phyloP scores from a whole-genome alignment of 2,888 invertebrate species.

The Caenorhabditis sp. region DNA sequence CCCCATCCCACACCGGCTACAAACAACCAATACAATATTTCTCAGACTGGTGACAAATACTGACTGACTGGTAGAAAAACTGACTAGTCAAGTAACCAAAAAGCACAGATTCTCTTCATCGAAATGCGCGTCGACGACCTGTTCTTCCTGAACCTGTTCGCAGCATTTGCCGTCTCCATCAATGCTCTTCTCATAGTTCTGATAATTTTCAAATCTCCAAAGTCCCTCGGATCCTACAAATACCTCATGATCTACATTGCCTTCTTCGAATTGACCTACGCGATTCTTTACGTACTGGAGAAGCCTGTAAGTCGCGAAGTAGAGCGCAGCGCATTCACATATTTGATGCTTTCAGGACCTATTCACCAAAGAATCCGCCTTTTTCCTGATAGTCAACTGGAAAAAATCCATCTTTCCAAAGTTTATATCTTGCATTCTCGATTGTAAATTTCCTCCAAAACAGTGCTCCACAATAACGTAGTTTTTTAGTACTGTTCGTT shows the following conservation, averaged over 20 bases:
- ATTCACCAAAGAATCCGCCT: constrained; percentile 26
- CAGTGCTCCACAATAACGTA: background rate
- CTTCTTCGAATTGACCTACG: constrained; percentile 39
- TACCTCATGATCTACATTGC: constrained; percentile 48
- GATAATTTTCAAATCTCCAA: constrained; percentile 40
- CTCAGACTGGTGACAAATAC: too few relatives aligned
- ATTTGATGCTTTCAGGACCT: constrained; percentile 14
- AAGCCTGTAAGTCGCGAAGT: constrained; percentile 35
- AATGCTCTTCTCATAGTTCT: constrained; percentile 29
- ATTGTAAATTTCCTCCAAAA: constrained; percentile 13
- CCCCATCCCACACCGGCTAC: too few relatives aligned
- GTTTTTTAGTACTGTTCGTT: constrained; percentile 30
- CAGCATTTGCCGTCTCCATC: constrained; percentile 38
- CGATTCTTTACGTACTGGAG: constrained; percentile 31
- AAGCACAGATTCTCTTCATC: too few relatives aligned
- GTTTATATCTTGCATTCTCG: constrained; percentile 25
- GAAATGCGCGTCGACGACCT: constrained; percentile 26
- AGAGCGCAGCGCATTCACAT: background rate
- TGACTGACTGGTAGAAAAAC: too few relatives aligned
- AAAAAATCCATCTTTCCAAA: constrained; percentile 29
- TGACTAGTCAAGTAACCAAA: too few relatives aligned
- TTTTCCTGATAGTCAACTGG: constrained; percentile 47
- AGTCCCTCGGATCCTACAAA: constrained; percentile 46
- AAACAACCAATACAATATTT: too few relatives aligned
- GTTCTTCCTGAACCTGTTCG: constrained; percentile 29